These are phyloP conservation scores for Scrobipalpa atriplicella DNA, from an alignment of 2,888 invertebrate species.

Conservation along the genomic window DNA sequence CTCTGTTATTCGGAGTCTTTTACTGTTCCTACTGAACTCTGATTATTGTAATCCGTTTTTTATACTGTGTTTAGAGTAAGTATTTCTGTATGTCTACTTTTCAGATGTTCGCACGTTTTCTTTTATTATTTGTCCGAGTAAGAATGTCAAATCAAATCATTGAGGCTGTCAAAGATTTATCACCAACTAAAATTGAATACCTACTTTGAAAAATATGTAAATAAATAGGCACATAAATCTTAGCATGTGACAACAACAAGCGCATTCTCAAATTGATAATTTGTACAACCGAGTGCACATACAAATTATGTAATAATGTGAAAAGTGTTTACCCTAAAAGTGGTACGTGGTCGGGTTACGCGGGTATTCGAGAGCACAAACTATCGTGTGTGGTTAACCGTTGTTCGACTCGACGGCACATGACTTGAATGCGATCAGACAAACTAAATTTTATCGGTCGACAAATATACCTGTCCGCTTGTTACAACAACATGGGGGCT, in stretches of 20 bases:
- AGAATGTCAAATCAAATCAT: no score
- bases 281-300: background rate
- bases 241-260: background rate
- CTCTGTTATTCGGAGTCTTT: no score
- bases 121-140: no score
- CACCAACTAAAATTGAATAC: no score
- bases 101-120: no score
- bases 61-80: no score
- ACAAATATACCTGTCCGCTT: conserved; percentile 73
- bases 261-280: background rate
- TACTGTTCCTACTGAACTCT: no score
- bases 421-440: conserved; percentile 73
- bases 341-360: conserved; percentile 28
- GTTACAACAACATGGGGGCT: conserved; percentile 50
- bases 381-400: conserved; percentile 33
- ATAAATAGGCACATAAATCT: background rate
- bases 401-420: conserved; percentile 36
- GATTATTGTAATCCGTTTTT: no score
- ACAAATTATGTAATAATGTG: conserved; percentile 12
- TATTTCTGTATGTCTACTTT: no score
- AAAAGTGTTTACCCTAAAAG: conserved; percentile 26
- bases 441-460: conserved; percentile 73
- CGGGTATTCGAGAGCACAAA: conserved; percentile 30
- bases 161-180: no score
- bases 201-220: background rate